Base-by-base conservation (phyloP, 2,113 vertebrate species). In the Takifugu flavidus region DNA sequence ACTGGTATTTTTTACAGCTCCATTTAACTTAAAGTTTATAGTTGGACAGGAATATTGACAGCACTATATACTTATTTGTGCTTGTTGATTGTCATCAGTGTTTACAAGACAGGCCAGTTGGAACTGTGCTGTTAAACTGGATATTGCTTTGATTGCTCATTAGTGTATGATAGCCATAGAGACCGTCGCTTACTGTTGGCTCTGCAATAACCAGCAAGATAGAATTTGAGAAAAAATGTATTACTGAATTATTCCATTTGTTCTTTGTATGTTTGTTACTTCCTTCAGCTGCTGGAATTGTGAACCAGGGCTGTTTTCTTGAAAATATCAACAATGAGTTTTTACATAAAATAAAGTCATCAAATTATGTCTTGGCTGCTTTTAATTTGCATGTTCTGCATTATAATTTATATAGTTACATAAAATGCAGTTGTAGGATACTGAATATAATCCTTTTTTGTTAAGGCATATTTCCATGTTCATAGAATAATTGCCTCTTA, bases 261-360 rank as follows among this genome's bases (percentile, higher is more conserved):
- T 82, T 75, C 81, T 56, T 79, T 62, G 83, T 82, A 69, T 72
- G 61, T 70, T 86, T 81, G 78, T 83, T 86, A 86, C 64, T 75
- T 69, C 72, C 82, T 86, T 72, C 77, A 79, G 62, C 74, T 65
- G 85, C 77, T 88, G 91, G 78, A 84, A 46, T 76, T 72, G 79
- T 72, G 64, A 74, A 80, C 62, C 49, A 75, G 82, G 59, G 69
- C 69, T 76, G 65, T 78, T 86, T 82, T 82, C 68, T 77, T 83
- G 69, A 78, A 54, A 87, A 82, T 85, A 74, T 84, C 82, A 88
- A 83, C 78, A 73, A 69, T 80, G 86, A 86, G 72, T 91, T 94
- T 94, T 92, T 91, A 89, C 90, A 89, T 90, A 83, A 88, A 95
- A 96, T 95, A 95, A 97, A 82, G 87, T 91, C 88, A 82, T 93